These are phyloP conservation scores for Thomomys bottae DNA, from an alignment of 2,113 vertebrate genomes.

Conservation along the genomic window DNA sequence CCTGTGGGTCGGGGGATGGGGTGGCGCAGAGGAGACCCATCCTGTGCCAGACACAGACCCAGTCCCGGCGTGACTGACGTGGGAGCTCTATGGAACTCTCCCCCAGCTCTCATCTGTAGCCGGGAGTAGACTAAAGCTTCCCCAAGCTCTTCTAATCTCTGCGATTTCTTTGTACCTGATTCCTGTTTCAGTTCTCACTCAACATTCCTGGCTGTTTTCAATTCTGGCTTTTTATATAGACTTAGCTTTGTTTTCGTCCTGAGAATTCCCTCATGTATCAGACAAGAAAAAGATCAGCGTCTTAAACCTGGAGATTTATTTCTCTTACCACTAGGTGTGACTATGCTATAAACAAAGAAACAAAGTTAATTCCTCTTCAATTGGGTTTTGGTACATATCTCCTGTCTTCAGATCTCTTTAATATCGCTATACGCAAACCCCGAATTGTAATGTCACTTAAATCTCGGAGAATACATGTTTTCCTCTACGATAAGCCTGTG, in stretches of 20 bases:
- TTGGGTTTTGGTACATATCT: not conserved
- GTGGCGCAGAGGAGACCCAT: rapidly evolving
- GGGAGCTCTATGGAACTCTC: not conserved
- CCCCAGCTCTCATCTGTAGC: not conserved
- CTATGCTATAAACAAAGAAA: not conserved
- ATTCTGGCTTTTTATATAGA: not conserved
- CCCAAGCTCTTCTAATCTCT: not conserved
- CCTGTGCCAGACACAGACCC: rapidly evolving
- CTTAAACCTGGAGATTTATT: not conserved
- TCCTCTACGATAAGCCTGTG: not conserved
- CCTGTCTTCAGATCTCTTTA: not conserved
- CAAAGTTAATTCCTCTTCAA: not conserved
- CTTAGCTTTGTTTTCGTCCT: not conserved
- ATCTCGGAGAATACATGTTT: not conserved
- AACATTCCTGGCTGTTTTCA: not conserved
- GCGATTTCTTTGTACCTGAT: no score
- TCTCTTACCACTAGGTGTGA: not conserved
- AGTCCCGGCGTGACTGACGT: rapidly evolving
- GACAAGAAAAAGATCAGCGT: not conserved
- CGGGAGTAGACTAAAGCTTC: not conserved
- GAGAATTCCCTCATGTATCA: not conserved
- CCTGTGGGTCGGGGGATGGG: rapidly evolving
- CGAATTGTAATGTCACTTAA: not conserved
- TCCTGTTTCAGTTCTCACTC: not conserved
- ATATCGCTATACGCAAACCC: not conserved